Percentiles rank a stretch among this genome's conserved stretches.
These are phyloP conservation scores for Lethocerus indicus DNA, from an alignment of 1,140 invertebrate genomes.

Conservation along the genomic window DNA sequence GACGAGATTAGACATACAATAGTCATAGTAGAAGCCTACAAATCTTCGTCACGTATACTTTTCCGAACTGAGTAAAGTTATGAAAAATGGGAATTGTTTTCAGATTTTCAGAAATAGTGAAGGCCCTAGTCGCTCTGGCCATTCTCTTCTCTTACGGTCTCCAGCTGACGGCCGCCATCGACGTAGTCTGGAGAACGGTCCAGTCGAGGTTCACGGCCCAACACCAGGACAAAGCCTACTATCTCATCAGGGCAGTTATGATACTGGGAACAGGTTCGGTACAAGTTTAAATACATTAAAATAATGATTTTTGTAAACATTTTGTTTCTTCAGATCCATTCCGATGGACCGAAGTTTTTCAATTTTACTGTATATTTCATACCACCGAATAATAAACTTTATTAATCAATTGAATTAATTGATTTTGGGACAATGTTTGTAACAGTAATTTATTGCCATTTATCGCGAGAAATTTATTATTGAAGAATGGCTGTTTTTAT, in stretches of 20 bases:
- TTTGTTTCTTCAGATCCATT: not conserved
- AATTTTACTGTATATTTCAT: not conserved
- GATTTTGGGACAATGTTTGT: not conserved
- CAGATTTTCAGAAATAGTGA: slow-evolving; percentile 58
- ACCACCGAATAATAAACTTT: not conserved
- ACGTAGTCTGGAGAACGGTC: slow-evolving; percentile 66
- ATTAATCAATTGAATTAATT: not conserved
- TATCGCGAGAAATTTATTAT: not conserved
- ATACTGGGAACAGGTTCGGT: slow-evolving; percentile 15
- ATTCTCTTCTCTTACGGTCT: slow-evolving; percentile 85
- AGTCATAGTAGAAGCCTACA: not conserved
- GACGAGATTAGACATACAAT: not conserved
- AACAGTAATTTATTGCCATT: not conserved
- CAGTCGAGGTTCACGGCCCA: slow-evolving; percentile 20
- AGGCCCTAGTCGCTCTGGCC: slow-evolving; percentile 75
- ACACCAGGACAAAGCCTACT: slow-evolving; percentile 5
- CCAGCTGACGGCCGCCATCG: slow-evolving; percentile 89
- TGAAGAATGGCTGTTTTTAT: not conserved
- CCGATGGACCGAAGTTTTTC: not conserved
- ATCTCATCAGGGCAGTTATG: slow-evolving; percentile 7
- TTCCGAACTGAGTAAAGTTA: not conserved
- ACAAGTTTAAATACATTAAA: not conserved
- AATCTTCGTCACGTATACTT: not conserved
- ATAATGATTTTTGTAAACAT: not conserved
- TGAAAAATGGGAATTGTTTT: not conserved